Base-by-base conservation (phyloP, 2,113 vertebrate genomes). In the Callorhinus ursinus region DNA sequence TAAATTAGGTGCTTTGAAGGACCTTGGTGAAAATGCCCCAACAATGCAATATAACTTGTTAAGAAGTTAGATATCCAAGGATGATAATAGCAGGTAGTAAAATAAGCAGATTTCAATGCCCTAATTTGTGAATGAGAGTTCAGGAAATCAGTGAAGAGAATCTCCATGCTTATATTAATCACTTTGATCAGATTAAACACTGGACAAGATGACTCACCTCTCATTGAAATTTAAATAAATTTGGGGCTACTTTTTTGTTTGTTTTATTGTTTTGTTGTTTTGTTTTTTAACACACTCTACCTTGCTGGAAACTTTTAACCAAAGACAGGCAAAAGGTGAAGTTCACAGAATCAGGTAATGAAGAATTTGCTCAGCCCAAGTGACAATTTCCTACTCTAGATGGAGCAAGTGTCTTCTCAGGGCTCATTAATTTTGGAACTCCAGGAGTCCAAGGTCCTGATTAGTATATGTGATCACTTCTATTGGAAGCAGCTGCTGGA, bases 11-110 rank as follows among this genome's bases (percentile, higher is more conserved):
- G 16, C 1, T 77, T 39, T 86, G 13, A 2, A 9, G 16, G 10
- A 67, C 2, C 0, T 74, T 10, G 16, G 0, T 21, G 42, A 46
- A 5, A 21, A 24, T 71, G 8, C 4, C 36, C 10, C 7, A 0
- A 22, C 16, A 6, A 72, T 18, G 5, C 14, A 71, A 36, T 21
- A 59, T 14, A 42, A n/a, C 22, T 85, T 16, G 49, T 33, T 46
- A 65, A n/a, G 18, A 57, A 6, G 9, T 42, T 80, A 59, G 39
- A 36, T 61, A 19, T 13, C 7, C 7, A 82, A 46, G 51, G 4
- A 57, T 51, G 21, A 18, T 28, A 59, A 61, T 12, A 57, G 2
- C 28, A 39, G 7, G 4, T 4, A 57, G 15, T 42, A 49, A 76
- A 88, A 63, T 3, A 28, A 5, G 24, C 51, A 46, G 6, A 51